Base-by-base conservation (phyloP, 2,113 vertebrate species). In the Ictalurus furcatus region DNA sequence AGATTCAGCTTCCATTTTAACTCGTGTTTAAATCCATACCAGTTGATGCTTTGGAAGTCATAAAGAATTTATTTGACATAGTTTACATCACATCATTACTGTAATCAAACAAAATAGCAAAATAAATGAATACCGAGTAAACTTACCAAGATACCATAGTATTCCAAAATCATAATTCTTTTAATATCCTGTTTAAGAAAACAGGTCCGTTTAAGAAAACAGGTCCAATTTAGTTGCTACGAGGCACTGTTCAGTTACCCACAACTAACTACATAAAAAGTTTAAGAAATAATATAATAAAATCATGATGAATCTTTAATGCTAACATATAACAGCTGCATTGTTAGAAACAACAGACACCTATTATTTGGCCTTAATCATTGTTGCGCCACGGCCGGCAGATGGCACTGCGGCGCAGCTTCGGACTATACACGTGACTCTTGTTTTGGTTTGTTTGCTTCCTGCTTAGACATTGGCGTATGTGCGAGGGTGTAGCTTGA, bases 251-350 rank as follows among this genome's bases (percentile, higher is more conserved):
- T 84, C 23, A 84, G 58, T 37, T 59, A 59, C 52, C 0, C 54
- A 21, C 1, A 58, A 34, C n/a, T 30, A 5, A 34, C 79, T 58
- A 52, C 44, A 79, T 14, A 16, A 56, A 81, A 30, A 14, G 1
- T 3, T 58, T 19, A 17, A 14, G 13, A 30, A 19, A 82, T 82
- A 79, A 56, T 81, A 16, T 30, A 30, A 30, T 12, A 40, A 83
- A 85, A 48, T 69, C 63, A 52, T 48, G 25, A 25, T 48, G 40
- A 85, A 67, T 85, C 4, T 52, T 69, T 52, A 69, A 69, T 54
- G 17, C 63, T 52, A 30, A 69, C 25, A 85, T 85, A 73, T 73
- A 59, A 88, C 79, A 83, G 65, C 63, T 83, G 58, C 48, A 61
- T 65, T 69, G n/a, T 87, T 44, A 65, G 21, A 79, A 69, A 69